Evolutionary conservation across 2,888 invertebrate genomes (phyloP), one percentile per base, ranked within the genome.

Genomic region (Leucophenga maculata): DNA sequence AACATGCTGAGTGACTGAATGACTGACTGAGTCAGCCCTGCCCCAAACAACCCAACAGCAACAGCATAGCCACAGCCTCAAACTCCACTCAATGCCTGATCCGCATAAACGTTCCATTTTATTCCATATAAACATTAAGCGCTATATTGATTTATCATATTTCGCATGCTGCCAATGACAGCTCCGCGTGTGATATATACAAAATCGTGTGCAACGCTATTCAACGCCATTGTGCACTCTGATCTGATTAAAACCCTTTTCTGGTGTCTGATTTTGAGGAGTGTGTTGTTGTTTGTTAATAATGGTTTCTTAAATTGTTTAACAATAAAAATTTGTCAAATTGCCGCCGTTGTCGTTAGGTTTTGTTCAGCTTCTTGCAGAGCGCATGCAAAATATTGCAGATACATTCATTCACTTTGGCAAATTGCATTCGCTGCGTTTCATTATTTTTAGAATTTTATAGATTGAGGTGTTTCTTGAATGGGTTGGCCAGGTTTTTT

Each of bases 301-400:
- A 48, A 48, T 64, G 62, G 62, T 48, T 60, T 46, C 48, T 48
- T 64, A 75, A 68, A 67, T 65, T 73, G 74, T 83, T 75, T 74
- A 80, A 78, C 82, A 80, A 80, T 80, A 76, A 82, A 82, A 67
- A 80, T 82, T 80, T 80, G 80, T 80, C 80, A 83, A 80, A 74
- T 80, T 80, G 84, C 80, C 80, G 82, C 80, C 72, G 84, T 59
- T 64, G 39, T 39, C 11, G 39, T 39, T 39, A 11, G 8, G 39
- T 39, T 39, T 39, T 6, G 11, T 39, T 39, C 39, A 6, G 39
- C 11, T 39, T 39, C 39, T 11, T 39, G 39, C 39, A 39, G 11
- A 3, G 11, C 8, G 4, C 8, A 39, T 39, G 39, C 39, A 39
- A 11, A 11, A 39, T 39, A 6, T 39, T 11, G 8, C 8, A 55